A percentile compares a stretch with the other conserved stretches of the same genome.
Conservation (phyloP, 2,113 vertebrate species). For the Sciurus niger region DNA sequence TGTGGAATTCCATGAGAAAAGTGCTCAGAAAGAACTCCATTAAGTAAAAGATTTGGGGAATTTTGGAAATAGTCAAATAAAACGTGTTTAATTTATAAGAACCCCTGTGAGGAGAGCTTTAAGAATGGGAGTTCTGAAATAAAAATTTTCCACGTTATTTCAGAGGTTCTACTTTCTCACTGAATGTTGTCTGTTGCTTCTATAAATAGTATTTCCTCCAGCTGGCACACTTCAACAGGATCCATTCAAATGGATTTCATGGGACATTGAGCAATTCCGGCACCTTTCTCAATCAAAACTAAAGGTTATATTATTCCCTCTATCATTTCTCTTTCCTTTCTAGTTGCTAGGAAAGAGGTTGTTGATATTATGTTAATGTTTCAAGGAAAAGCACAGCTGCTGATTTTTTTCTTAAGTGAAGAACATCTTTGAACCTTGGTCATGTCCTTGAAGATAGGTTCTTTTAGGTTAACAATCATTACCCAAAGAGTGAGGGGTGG, state of each 20-base stretch:
- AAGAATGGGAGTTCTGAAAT: conserved; percentile 58
- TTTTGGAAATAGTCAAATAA: conserved; percentile 64
- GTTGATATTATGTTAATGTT: conserved; percentile 65
- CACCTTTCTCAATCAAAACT: conserved; percentile 78
- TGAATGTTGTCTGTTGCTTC: conserved; percentile 74
- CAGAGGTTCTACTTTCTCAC: conserved; percentile 72
- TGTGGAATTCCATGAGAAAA: conserved; percentile 65
- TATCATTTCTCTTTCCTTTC: conserved; percentile 57
- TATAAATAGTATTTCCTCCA: conserved; percentile 82
- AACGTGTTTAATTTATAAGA: conserved; percentile 59
- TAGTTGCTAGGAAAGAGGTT: conserved; percentile 53
- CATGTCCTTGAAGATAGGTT: conserved; percentile 4
- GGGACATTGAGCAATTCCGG: conserved; percentile 79
- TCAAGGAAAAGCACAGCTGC: conserved; percentile 58
- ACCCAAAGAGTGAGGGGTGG: not conserved
- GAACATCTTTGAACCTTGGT: conserved; percentile 9
- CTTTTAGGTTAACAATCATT: not conserved
- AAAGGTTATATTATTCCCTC: conserved; percentile 76
- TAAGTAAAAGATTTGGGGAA: conserved; percentile 28
- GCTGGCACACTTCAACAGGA: conserved; percentile 78
- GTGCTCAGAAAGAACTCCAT: conserved; percentile 23
- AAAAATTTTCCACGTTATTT: conserved; percentile 77
- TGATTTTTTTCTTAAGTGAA: conserved; percentile 52
- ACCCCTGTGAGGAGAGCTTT: not conserved
- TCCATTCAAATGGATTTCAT: conserved; percentile 78